Conservation (phyloP, 2,113 vertebrate species). For the Chelonoidis abingdonii region DNA sequence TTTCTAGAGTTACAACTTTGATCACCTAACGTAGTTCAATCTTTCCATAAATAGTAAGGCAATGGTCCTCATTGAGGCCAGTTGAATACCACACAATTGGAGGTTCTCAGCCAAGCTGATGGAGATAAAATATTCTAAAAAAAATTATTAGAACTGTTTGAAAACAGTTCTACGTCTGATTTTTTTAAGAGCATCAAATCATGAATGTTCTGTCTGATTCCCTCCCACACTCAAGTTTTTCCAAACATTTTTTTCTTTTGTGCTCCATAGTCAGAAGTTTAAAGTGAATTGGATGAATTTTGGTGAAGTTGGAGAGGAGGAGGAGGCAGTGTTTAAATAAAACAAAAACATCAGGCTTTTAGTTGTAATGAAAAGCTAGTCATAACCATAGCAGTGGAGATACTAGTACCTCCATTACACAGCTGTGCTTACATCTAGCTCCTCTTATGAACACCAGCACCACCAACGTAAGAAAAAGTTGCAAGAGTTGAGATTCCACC, state of each 20-base stretch:
- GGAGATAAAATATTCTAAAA: not conserved
- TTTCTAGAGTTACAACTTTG: not conserved
- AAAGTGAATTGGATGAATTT: not conserved
- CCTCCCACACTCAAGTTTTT: not conserved
- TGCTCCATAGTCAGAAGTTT: not conserved
- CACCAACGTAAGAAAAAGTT: not conserved
- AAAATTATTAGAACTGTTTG: not conserved
- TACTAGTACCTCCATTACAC: not conserved
- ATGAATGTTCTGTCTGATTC: not conserved
- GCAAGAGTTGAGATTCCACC: not conserved
- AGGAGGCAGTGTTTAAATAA: not conserved
- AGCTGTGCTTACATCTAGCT: rapidly evolving
- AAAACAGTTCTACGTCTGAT: not conserved
- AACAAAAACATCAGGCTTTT: not conserved
- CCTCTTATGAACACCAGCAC: not conserved
- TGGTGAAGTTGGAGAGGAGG: rapidly evolving
- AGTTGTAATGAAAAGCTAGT: not conserved
- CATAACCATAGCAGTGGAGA: not conserved
- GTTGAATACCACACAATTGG: not conserved
- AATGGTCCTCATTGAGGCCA: not conserved
- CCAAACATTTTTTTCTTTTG: not conserved
- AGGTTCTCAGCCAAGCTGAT: not conserved
- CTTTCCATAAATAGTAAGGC: not conserved
- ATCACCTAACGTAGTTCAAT: not conserved
- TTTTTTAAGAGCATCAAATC: not conserved